Base-by-base conservation (phyloP, 2,797 vertebrate species). In the Pelodytes ibericus region DNA sequence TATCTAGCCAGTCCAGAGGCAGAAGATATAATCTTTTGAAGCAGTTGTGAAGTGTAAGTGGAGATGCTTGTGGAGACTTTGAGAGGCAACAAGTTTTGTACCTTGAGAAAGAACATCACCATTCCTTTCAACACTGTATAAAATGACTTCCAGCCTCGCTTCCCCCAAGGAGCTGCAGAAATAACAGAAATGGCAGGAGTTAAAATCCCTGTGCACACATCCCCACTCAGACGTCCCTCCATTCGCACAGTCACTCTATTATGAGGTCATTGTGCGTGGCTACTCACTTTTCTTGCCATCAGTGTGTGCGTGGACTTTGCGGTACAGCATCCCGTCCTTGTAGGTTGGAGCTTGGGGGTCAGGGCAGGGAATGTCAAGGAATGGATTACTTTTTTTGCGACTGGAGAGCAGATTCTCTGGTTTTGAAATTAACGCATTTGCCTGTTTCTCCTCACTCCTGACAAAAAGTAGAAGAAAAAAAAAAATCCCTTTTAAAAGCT, bases 211-310 rank as follows among this genome's bases (percentile, higher is more conserved):
- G n/a, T n/a, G n/a, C n/a, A n/a, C n/a, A n/a, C n/a, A n/a, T n/a
- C n/a, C n/a, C n/a, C n/a, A n/a, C n/a, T n/a, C n/a, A n/a, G n/a
- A n/a, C n/a, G n/a, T n/a, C n/a, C n/a, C 3, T n/a, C n/a, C 33
- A 36, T 36, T 36, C 33, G n/a, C n/a, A n/a, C n/a, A n/a, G n/a
- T n/a, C n/a, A n/a, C n/a, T n/a, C n/a, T n/a, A n/a, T n/a, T n/a
- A n/a, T n/a, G n/a, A n/a, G n/a, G n/a, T 60, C 27, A 3, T 26
- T 31, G 26, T 30, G 22, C 6, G 25, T 4, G 0, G 3, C 1
- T 39, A 92, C 95, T 93, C 86, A 97, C 96, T 96, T 83, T 95
- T 95, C 79, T 96, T 96, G 84, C 96, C 95, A 0, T 97, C 95
- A 0, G 93, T 93, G 69, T 96, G 94, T 0, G 95, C 95, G 0